Base-by-base conservation (phyloP, 2,797 vertebrate genomes). In the Emydoidea blandingii region DNA sequence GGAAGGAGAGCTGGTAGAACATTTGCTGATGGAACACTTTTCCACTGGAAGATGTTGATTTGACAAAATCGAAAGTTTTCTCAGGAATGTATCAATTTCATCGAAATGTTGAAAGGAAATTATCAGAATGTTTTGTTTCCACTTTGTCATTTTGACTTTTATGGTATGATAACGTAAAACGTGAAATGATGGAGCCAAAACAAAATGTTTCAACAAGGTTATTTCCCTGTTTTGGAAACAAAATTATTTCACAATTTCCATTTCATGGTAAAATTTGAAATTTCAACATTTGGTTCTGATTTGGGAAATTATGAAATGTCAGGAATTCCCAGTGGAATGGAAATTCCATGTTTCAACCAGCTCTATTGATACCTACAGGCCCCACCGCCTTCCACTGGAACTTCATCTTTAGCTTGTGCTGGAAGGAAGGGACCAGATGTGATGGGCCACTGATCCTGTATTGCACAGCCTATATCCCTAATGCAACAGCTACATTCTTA, bases 401-500 rank as follows among this genome's bases (percentile, higher is more conserved):
- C 10, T 23, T 5, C 10, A 54, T 76, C 16, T 34, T 29, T 59
- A 8, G 7, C 34, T 31, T 41, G 12, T 12, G 57, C 16, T 81
- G 68, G 52, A 81, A 92, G 79, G 18, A 89, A 6, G 59, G 81
- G 18, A 16, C 0, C 0, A 0, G 53, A 84, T 23, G 5, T 65
- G 1, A 44, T 0, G 72, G 80, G 19, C 29, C 56, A 27, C 54
- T 79, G 59, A 11, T 79, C 59, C 79, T 81, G 79, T 49, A 34
- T 50, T 90, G 84, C 37, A 85, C 85, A 92, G 62, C 81, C 81
- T 31, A 85, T 91, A 91, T 91, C 74, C 78, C 54, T 72, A 68
- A 0, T 53, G 1, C 19, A 91, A 83, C 0, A 0, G 9, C 82
- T 84, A 19, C 57, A 47, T n/a, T 86, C 62, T 65, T 59, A 54